Conservation (phyloP, 2,888 invertebrate species). For the Andrena chrysosceles region DNA sequence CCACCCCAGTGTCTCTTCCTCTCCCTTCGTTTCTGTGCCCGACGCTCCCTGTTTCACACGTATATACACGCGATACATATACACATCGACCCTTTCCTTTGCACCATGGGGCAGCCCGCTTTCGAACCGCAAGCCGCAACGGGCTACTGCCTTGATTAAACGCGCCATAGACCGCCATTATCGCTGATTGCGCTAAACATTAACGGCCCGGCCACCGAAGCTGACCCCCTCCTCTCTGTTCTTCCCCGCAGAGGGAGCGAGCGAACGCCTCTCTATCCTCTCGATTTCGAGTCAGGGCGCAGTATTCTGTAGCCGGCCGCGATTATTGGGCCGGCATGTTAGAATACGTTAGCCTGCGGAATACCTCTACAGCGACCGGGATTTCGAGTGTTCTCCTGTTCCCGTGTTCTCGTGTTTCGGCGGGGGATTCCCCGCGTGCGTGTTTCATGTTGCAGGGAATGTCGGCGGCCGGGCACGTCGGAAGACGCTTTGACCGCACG, state of each 20-base stretch:
- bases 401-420: constrained; percentile 5
- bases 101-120: constrained; percentile 77
- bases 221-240: constrained; percentile 59
- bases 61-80: not conserved
- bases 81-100: constrained; percentile 77
- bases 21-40: constrained; percentile 53
- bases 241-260: constrained; percentile 1
- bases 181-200: constrained; percentile 85
- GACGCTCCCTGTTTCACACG: constrained; percentile 25
- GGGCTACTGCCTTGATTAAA: constrained; percentile 85
- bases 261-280: constrained; percentile 46
- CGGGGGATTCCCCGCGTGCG: constrained; percentile 24
- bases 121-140: constrained; percentile 84
- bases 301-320: constrained; percentile 59
- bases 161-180: constrained; percentile 85
- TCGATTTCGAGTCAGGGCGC: constrained; percentile 61
- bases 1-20: constrained; percentile 23
- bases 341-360: constrained; percentile 46
- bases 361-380: constrained; percentile 47
- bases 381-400: constrained; percentile 50
- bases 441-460: constrained; percentile 4
- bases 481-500: not conserved
- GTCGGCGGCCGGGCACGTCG: not conserved
- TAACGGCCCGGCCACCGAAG: constrained; percentile 81
- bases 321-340: constrained; percentile 64